These are phyloP conservation scores for Gymnocypris eckloni DNA, from an alignment of 2,797 vertebrate genomes.

Conservation along the genomic window DNA sequence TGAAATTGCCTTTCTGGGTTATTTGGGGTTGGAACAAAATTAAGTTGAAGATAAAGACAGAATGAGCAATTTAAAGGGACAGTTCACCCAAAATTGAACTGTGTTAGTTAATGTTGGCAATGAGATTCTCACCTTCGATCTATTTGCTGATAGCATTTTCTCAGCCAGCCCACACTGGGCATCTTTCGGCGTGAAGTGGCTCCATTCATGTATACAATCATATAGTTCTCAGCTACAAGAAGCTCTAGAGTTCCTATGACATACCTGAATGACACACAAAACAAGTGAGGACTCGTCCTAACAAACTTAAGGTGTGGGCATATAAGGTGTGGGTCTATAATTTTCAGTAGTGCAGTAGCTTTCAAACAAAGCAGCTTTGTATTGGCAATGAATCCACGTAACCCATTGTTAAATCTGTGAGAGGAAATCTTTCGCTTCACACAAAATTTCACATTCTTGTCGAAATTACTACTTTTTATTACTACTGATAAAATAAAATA, in stretches of 20 bases:
- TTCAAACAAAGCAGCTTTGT: background rate
- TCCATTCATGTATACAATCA: constrained; percentile 98
- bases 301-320: background rate
- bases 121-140: constrained; percentile 84
- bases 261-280: constrained; percentile 77
- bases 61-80: background rate
- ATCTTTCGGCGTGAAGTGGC: constrained; percentile 96
- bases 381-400: background rate
- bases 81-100: background rate
- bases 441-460: background rate
- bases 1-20: background rate
- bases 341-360: background rate
- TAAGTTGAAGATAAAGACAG: background rate
- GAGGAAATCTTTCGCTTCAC: background rate
- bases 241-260: constrained; percentile 97
- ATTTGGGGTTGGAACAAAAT: background rate
- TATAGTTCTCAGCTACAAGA: constrained; percentile 97
- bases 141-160: constrained; percentile 97
- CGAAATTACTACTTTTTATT: too few species aligned
- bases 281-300: background rate
- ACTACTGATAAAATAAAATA: too few species aligned
- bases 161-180: constrained; percentile 96
- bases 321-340: background rate
- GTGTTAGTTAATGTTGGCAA: background rate
- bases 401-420: background rate